phyloP scores from a whole-genome alignment of 2,888 invertebrate species.

The Psylliodes chrysocephalus region DNA sequence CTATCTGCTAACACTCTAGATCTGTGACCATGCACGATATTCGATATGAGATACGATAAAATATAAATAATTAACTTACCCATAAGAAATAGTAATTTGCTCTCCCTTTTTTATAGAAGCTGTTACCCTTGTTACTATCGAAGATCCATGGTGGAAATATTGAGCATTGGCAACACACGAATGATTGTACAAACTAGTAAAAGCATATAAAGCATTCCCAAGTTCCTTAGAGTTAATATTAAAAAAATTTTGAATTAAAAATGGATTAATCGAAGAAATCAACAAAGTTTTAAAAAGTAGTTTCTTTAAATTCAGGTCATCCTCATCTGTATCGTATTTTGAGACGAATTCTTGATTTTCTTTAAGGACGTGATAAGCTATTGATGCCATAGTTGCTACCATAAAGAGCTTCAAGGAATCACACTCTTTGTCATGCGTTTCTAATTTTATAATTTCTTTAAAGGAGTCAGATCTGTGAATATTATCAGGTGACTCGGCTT shows the following conservation, averaged over 20 bases:
- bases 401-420: conserved; percentile 74
- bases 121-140: conserved; percentile 32
- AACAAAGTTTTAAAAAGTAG: conserved; percentile 21
- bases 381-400: conserved; percentile 72
- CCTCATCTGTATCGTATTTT: conserved; percentile 42
- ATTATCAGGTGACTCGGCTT: conserved; percentile 39
- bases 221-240: conserved; percentile 2
- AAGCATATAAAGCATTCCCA: conserved; percentile 35
- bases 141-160: conserved; percentile 28
- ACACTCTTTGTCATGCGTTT: conserved; percentile 73
- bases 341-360: conserved; percentile 68
- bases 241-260: conserved; percentile 19
- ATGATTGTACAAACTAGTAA: conserved; percentile 40
- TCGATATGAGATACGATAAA: too few relatives aligned
- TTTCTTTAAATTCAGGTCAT: conserved; percentile 25
- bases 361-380: conserved; percentile 71
- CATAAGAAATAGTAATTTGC: conserved; percentile 40
- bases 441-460: conserved; percentile 71
- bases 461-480: conserved; percentile 66
- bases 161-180: conserved; percentile 41
- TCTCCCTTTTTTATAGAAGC: conserved; percentile 39
- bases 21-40: too few relatives aligned
- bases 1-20: too few relatives aligned
- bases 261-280: conserved; percentile 21
- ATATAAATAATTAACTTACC: conserved; percentile 41